Base-by-base conservation (phyloP, 2,797 vertebrate genomes). In the Hyperoplus lanceolatus region DNA sequence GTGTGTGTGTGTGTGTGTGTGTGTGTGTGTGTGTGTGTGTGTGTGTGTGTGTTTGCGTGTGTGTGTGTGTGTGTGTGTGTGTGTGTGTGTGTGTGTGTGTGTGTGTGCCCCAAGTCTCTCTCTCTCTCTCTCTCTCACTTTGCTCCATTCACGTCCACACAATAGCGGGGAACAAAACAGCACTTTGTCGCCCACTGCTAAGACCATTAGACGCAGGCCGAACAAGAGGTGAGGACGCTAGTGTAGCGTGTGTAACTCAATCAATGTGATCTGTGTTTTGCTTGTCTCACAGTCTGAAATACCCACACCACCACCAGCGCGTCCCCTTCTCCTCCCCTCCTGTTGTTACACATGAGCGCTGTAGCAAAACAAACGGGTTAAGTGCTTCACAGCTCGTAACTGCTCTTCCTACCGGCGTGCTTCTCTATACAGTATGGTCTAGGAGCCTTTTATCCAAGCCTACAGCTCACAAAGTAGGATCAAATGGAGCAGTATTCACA, bases 221-320 rank as follows among this genome's bases (percentile, higher is more conserved):
- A 29, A 73, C 42, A 16, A 83, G 86, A 84, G 83, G 74, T 2
- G 64, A 77, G 83, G 87, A 90, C 79, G 77, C 87, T 89, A 92
- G 88, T 92, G 92, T 90, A 93, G 91, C 90, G 73, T 92, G 92
- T 85, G 90, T 93, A 94, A 94, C 91, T 91, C 90, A 94, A 93
- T 94, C 92, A 93, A 93, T 90, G 90, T 89, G 87, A 93, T 92
- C 93, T 86, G 83, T 79, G 84, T 49, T 29, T 29, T 72, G 77
- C 87, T 89, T n/a, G 87, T 90, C 88, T 83, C 62, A 3, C 29
- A 51, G 80, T 86, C 86, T 88, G 78, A 79, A 84, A 87, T 75
- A 70, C 79, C 78, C 73, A 67, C 63, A 38, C 72, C 73, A 29
- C 58, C 43, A 36, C 56, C 41, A 29, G 29, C 29, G 29, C 45